These are phyloP conservation scores for Agelaius tricolor DNA, from an alignment of 2,113 vertebrate species.

Conservation along the genomic window DNA sequence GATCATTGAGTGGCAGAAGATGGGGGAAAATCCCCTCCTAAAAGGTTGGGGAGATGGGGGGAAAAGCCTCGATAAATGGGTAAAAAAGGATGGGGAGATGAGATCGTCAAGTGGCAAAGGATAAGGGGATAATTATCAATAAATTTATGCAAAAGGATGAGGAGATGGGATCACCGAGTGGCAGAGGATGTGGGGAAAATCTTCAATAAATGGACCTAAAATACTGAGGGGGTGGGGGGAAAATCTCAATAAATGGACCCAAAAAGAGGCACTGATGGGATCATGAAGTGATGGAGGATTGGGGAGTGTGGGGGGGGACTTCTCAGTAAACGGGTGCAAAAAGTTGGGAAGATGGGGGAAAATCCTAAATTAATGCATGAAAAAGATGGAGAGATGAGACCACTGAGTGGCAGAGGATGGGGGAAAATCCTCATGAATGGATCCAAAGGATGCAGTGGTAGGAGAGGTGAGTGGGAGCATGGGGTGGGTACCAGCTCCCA, in stretches of 20 bases:
- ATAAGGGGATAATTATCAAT: not conserved
- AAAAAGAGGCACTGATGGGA: not conserved
- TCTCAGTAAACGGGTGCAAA: not conserved
- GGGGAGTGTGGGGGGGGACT: no score
- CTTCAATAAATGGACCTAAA: not conserved
- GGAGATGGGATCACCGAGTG: no score
- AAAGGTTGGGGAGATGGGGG: not conserved
- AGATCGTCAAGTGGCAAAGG: no score
- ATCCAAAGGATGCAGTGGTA: not conserved
- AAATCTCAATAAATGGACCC: not conserved
- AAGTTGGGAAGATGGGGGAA: not conserved
- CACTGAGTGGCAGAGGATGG: not conserved
- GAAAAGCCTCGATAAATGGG: no score
- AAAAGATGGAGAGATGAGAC: not conserved
- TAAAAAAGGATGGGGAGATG: not conserved
- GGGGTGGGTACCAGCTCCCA: accelerated
- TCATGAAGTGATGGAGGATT: no score
- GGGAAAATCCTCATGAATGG: not conserved
- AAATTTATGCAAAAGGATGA: not conserved
- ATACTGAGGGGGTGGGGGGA: not conserved
- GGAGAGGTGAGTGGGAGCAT: accelerated
- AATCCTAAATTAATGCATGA: not conserved
- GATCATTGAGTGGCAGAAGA: not conserved
- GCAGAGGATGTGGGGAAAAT: not conserved
- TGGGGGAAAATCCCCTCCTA: no score